Evolutionary conservation across 2,888 invertebrate genomes (phyloP), one percentile per base, ranked within the genome.

Genomic region (Zygothrica quintamaculata): DNA sequence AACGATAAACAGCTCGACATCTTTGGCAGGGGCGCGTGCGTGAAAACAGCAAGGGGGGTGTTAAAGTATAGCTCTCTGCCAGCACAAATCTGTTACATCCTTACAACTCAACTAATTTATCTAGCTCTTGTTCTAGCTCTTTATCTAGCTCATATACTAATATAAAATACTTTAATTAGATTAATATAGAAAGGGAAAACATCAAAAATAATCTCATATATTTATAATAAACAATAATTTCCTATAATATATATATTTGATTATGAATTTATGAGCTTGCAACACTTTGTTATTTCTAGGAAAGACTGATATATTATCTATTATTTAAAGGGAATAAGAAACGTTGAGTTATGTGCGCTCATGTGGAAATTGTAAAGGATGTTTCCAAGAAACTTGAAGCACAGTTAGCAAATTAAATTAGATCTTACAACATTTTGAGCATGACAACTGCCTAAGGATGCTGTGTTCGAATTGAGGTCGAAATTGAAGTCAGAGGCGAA

Each of bases 401-500:
- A 37, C 22, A 52, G 52, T 12, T 39, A 26, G 58, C 55, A 72
- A 79, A 78, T 81, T 69, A 78, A 79, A 78, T 80, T 71, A 72
- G 56, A 65, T 65, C 68, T 76, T 81, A 62, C 81, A 79, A 76
- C 59, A n/a, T n/a, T n/a, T n/a, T n/a, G 78, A 69, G 74, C 67
- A 53, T 59, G 55, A 71, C 60, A 78, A 64, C 58, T 61, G 53
- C 15, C 42, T 65, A 60, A 74, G 3, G 18, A 66, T 64, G 55
- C 62, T 39, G 16, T 18, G 1, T 16, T 15, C 16, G 36, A n/a
- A 13, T 36, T 13, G 11, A 12, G 39, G 33, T 36, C 42, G 31
- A 1, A 47, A 36, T 34, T 31, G 16, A 5, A 37, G 26, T 9
- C 18, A 13, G 12, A 34, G 61, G 9, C 25, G 29, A 46, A 42